Evolutionary conservation across 2,888 invertebrate genomes (phyloP).

Genomic region (Julus scanicus): DNA sequence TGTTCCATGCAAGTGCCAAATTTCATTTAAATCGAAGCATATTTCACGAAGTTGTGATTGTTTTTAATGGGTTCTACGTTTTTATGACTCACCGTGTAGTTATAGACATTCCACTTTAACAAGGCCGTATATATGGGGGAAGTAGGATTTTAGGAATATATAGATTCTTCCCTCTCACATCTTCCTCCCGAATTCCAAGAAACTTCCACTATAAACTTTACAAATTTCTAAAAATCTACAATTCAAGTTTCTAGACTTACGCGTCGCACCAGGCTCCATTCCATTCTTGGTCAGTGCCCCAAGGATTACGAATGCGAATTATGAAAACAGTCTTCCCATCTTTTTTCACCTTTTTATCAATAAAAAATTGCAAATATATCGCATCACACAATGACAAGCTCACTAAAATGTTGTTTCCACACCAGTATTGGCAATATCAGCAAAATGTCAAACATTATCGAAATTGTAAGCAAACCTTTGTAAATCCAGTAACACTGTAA

Average conservation of each 20-base stretch:
- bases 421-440: background rate
- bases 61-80: too few species aligned
- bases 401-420: too few species aligned
- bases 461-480: slow-evolving; percentile 69
- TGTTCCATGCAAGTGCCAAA: too few species aligned
- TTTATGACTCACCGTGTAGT: too few species aligned
- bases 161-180: too few species aligned
- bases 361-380: background rate
- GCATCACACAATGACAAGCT: too few species aligned
- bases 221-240: background rate
- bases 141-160: too few species aligned
- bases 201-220: background rate
- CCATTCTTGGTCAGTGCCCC: slow-evolving; percentile 43
- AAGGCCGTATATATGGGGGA: too few species aligned
- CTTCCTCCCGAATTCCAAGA: too few species aligned
- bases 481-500: slow-evolving; percentile 89
- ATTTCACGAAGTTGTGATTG: too few species aligned
- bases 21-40: too few species aligned
- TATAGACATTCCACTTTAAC: too few species aligned
- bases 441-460: background rate
- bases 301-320: slow-evolving; percentile 48
- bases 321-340: background rate
- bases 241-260: background rate
- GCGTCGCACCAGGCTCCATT: slow-evolving; percentile 53
- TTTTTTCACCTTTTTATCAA: background rate